Evolutionary conservation across 2,113 vertebrate species (phyloP), one percentile per base, ranked within the genome.

Genomic region (Nansenia antarctica): DNA sequence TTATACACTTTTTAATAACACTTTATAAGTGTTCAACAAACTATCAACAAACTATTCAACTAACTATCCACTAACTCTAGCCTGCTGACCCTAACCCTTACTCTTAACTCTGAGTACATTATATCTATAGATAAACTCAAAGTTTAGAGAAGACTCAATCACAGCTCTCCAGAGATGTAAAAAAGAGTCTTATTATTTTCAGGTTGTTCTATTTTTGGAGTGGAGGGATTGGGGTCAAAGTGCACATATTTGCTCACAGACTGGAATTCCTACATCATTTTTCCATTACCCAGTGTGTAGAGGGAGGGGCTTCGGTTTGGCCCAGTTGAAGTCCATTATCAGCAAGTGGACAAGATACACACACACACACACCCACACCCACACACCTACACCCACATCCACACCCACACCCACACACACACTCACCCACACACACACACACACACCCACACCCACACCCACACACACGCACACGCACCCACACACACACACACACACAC

Each of bases 231-330:
- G 76, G 73, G 90, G 92, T 95, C 91, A 92, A 79, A 94, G 94
- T 87, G 86, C 92, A 89, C 87, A 89, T 93, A 91, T 90, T 94
- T 93, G 89, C 89, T 87, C 76, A 82, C 87, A 86, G 70, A 82
- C 88, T 92, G 93, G 94, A 94, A 93, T 93, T 92, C 92, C 93
- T 78, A 91, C 93, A 89, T 90, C 77, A 76, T 89, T 93, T 95
- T 95, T 95, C 95, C 95, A 95, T 94, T 90, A 93, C 93, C 87
- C 82, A 74, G 74, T 84, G 80, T 47, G 63, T 55, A 62, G 6
- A 61, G 78, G 92, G 92, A 92, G 92, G 91, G 87, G 88, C 81
- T 72, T 77, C 57, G 39, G 70, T 63, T 49, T 49, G n/a, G 45
- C n/a, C 73, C 37, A 65, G 59, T 67, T 78, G 80, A 82, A 78